Conservation (phyloP, 1,140 invertebrate genomes). For the Drosophila ohnishii region DNA sequence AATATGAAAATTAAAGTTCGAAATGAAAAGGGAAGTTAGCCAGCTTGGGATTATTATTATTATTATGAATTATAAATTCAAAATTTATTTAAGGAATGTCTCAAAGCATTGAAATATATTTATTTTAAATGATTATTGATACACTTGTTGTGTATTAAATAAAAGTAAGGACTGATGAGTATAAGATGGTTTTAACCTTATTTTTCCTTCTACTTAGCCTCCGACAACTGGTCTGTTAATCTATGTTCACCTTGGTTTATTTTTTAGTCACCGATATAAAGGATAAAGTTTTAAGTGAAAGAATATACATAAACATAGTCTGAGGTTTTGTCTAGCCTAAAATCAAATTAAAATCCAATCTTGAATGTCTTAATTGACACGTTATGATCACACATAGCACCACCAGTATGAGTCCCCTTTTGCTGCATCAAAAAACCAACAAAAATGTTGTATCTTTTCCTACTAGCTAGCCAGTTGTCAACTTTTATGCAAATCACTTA, state of each 20-base stretch:
- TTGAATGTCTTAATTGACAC: conserved; percentile 66
- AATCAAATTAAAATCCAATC: conserved; percentile 80
- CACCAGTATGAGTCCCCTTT: not conserved
- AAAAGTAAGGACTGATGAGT: not conserved
- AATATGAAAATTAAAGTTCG: conserved; percentile 23
- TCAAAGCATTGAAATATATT: not conserved
- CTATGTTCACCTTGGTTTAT: not conserved
- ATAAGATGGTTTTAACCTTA: not conserved
- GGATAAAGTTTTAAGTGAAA: conserved; percentile 3
- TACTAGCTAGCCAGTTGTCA: conserved; percentile 1
- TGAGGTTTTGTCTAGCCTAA: conserved; percentile 18
- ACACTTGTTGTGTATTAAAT: not conserved
- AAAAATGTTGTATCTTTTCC: not conserved
- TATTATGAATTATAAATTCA: not conserved
- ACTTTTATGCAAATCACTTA: conserved; percentile 71
- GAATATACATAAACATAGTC: not conserved
- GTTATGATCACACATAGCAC: conserved; percentile 1
- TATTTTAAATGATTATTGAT: not conserved
- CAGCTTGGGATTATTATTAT: no score
- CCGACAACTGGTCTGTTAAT: not conserved
- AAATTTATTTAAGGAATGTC: not conserved
- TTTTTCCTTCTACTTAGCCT: not conserved
- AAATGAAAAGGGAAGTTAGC: not conserved
- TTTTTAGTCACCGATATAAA: not conserved
- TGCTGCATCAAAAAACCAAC: not conserved